Evolutionary conservation across 2,888 invertebrate genomes (phyloP).

Genomic region (Tetheella fluctuosa): DNA sequence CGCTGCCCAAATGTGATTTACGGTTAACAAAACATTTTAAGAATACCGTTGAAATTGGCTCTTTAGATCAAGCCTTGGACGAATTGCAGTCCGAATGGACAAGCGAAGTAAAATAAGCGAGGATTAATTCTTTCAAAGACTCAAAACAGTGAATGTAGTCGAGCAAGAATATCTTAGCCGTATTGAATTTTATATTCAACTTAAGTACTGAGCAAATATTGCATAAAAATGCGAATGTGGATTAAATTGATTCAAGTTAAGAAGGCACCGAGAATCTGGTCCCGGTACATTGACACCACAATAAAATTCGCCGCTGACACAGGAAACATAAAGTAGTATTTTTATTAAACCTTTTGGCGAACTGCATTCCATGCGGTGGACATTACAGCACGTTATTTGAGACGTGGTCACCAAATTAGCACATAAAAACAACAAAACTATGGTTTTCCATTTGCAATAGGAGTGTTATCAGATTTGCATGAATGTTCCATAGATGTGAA

Average conservation of each 20-base stretch:
- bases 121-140: constrained; percentile 26
- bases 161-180: constrained; percentile 25
- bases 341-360: constrained; percentile 77
- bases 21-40: constrained; percentile 8
- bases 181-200: constrained; percentile 27
- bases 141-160: constrained; percentile 26
- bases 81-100: constrained; percentile 19
- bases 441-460: constrained; percentile 22
- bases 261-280: constrained; percentile 56
- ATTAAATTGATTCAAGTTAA: constrained; percentile 61
- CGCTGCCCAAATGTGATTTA: constrained; percentile 3
- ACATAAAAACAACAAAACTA: constrained; percentile 1
- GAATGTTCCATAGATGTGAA: constrained; percentile 16
- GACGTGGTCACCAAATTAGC: constrained; percentile 38
- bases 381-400: constrained; percentile 50
- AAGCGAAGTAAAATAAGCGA: constrained; percentile 17
- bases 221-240: constrained; percentile 46
- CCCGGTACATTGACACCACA: constrained; percentile 72
- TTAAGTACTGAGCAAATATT: constrained; percentile 36
- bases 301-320: constrained; percentile 75
- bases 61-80: constrained; percentile 3
- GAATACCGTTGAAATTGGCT: constrained; percentile 4
- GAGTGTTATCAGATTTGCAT: constrained; percentile 22
- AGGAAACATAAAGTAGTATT: constrained; percentile 77
- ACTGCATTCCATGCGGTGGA: constrained; percentile 65